These are phyloP conservation scores for Congeria kusceri DNA, from an alignment of 2,888 invertebrate species.

Conservation along the genomic window DNA sequence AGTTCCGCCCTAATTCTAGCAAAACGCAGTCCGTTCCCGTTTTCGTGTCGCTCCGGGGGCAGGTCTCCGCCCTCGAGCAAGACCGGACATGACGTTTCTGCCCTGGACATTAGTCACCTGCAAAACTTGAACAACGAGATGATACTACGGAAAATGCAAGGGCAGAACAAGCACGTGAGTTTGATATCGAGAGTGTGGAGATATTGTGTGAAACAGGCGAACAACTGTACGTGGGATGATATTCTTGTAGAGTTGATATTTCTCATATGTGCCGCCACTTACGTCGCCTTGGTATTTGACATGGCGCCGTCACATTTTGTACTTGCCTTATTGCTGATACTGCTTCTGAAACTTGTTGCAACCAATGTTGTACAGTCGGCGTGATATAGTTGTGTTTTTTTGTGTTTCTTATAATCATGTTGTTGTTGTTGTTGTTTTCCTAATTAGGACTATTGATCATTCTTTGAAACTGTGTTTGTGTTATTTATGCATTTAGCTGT, in stretches of 20 bases:
- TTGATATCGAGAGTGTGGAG: no score
- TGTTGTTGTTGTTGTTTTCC: no score
- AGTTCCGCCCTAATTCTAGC: slow-evolving; percentile 57
- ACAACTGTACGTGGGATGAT: slow-evolving; percentile 29
- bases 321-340: slow-evolving; percentile 40
- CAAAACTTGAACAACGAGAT: slow-evolving; percentile 55
- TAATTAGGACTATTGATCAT: no score
- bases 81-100: neutral
- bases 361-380: slow-evolving; percentile 20
- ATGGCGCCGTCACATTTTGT: slow-evolving; percentile 45
- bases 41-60: slow-evolving; percentile 30
- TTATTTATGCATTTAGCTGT: no score
- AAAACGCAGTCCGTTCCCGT: slow-evolving; percentile 42
- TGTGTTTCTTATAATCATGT: no score
- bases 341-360: slow-evolving; percentile 36
- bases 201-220: neutral
- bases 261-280: slow-evolving; percentile 50
- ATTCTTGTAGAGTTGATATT: slow-evolving; percentile 44
- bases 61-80: slow-evolving; percentile 4
- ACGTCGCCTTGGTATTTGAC: slow-evolving; percentile 51
- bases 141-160: slow-evolving; percentile 32
- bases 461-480: no score
- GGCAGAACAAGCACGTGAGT: no score
- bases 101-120: slow-evolving; percentile 16
- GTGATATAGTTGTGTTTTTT: no score